Percentiles rank a stretch among this genome's conserved stretches.
These are phyloP conservation scores for Coelopa pilipes DNA, from an alignment of 2,888 invertebrate genomes.

Conservation along the genomic window DNA sequence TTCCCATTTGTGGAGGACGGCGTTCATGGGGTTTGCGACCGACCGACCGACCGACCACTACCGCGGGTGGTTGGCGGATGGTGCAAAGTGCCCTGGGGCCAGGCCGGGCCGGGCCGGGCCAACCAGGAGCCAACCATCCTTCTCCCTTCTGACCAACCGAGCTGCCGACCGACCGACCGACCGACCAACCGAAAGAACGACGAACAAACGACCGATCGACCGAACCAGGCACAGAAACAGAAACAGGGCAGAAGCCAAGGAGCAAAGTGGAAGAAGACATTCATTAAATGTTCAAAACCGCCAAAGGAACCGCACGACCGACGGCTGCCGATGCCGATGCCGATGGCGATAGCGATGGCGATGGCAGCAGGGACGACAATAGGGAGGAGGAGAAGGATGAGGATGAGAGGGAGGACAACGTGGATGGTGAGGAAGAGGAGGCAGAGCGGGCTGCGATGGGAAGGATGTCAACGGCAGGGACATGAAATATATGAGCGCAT, in stretches of 20 bases:
- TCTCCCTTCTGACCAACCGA: too few relatives aligned
- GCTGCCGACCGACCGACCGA: too few relatives aligned
- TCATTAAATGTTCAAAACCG: slow-evolving; percentile 19
- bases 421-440: neutral
- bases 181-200: neutral
- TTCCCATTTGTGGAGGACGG: too few relatives aligned
- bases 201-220: neutral
- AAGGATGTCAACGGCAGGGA: neutral
- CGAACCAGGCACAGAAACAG: neutral
- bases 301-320: slow-evolving; percentile 10
- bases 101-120: too few relatives aligned
- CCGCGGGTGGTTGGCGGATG: too few relatives aligned
- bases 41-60: too few relatives aligned
- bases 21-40: too few relatives aligned
- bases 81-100: too few relatives aligned
- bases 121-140: too few relatives aligned
- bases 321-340: neutral
- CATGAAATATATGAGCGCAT: neutral
- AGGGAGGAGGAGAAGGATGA: neutral
- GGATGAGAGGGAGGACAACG: neutral
- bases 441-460: neutral
- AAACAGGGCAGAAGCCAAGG: neutral
- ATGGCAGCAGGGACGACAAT: neutral
- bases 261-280: neutral
- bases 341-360: neutral